These are phyloP conservation scores for Hymenochirus boettgeri DNA, from an alignment of 2,113 vertebrate species.

Conservation along the genomic window DNA sequence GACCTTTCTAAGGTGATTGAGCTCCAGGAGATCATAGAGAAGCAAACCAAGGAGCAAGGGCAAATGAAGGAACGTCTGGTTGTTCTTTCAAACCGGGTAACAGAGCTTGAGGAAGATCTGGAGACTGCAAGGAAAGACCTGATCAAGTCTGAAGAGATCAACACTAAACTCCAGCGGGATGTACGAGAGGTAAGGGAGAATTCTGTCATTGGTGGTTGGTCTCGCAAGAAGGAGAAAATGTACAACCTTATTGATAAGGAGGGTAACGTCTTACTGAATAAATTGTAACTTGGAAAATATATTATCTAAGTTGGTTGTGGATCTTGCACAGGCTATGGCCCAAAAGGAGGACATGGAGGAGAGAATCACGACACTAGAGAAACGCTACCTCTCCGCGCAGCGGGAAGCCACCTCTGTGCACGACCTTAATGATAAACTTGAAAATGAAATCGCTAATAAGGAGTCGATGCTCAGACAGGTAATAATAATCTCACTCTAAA, in stretches of 20 bases:
- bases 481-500: too few relatives aligned
- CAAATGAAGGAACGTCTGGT: conserved; percentile 94
- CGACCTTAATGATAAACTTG: conserved; percentile 95
- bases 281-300: too few relatives aligned
- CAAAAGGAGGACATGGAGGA: conserved; percentile 99
- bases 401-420: conserved; percentile 95
- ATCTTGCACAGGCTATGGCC: conserved; percentile 74
- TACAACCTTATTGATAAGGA: too few relatives aligned
- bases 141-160: conserved; percentile 89
- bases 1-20: conserved; percentile 77
- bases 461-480: conserved; percentile 90
- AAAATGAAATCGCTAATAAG: conserved; percentile 96
- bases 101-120: conserved; percentile 90
- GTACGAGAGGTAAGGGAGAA: conserved; percentile 84
- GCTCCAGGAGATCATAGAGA: conserved; percentile 87
- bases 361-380: conserved; percentile 95
- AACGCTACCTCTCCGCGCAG: conserved; percentile 94
- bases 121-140: conserved; percentile 93
- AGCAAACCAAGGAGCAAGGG: conserved; percentile 78
- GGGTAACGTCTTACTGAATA: too few relatives aligned
- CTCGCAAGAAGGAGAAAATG: too few relatives aligned
- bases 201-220: too few relatives aligned
- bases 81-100: conserved; percentile 72
- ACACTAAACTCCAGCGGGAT: conserved; percentile 86
- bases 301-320: background rate